These are phyloP conservation scores for Athalia circularis DNA, from an alignment of 2,888 invertebrate genomes.

Conservation along the genomic window DNA sequence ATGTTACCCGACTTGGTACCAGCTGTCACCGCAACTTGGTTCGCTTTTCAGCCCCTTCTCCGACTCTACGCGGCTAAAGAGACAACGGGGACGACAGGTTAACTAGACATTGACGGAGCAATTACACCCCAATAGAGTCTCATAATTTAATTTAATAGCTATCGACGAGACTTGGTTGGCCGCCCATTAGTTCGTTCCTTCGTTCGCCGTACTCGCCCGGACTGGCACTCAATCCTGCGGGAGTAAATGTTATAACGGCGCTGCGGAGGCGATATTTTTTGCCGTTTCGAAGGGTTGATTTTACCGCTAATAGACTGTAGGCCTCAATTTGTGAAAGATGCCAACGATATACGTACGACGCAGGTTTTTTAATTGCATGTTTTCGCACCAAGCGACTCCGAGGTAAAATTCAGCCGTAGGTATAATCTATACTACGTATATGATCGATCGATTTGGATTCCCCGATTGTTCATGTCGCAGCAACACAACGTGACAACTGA, in stretches of 20 bases:
- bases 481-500: too few relatives aligned
- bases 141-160: slow-evolving; percentile 57
- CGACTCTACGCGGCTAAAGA: slow-evolving; percentile 25
- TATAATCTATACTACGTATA: too few relatives aligned
- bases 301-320: slow-evolving; percentile 1
- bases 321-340: neutral
- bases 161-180: slow-evolving; percentile 35
- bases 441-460: too few relatives aligned
- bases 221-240: neutral
- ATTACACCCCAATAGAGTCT: slow-evolving; percentile 68
- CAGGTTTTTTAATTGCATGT: slow-evolving; percentile 25
- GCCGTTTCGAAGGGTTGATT: neutral
- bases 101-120: slow-evolving; percentile 71
- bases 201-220: slow-evolving; percentile 49
- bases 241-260: neutral
- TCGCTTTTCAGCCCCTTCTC: neutral
- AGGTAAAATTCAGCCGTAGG: too few relatives aligned
- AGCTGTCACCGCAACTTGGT: slow-evolving; percentile 65
- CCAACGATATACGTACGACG: slow-evolving; percentile 4
- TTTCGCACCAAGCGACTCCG: neutral
- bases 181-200: neutral
- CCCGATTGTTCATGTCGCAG: neutral
- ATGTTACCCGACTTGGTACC: slow-evolving; percentile 64
- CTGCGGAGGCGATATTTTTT: slow-evolving; percentile 22
- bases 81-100: slow-evolving; percentile 56